These are phyloP conservation scores for Sinopyrophorus schimmeli DNA, from an alignment of 2,888 invertebrate species.

Conservation along the genomic window DNA sequence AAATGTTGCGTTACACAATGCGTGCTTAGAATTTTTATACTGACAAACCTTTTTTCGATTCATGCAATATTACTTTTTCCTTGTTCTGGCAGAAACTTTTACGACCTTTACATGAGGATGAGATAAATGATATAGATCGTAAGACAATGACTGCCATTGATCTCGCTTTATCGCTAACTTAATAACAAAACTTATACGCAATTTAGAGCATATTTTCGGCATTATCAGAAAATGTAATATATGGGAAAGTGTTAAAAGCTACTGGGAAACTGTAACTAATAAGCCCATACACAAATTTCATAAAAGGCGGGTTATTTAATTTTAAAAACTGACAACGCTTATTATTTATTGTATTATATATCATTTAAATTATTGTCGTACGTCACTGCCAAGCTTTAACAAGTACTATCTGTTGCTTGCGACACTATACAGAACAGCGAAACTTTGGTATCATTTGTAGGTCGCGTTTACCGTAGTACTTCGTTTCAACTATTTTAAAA, in stretches of 20 bases:
- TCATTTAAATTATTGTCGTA: slow-evolving; percentile 45
- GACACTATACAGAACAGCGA: slow-evolving; percentile 8
- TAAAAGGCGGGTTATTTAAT: slow-evolving; percentile 37
- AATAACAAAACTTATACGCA: slow-evolving; percentile 9
- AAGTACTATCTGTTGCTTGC: slow-evolving; percentile 36
- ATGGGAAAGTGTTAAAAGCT: slow-evolving; percentile 13
- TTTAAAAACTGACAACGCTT: slow-evolving; percentile 46
- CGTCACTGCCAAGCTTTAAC: slow-evolving; percentile 43
- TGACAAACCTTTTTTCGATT: too few species aligned
- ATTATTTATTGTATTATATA: slow-evolving; percentile 48
- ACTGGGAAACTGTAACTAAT: slow-evolving; percentile 14
- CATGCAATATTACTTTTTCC: too few species aligned
- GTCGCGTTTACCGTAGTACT: too few species aligned
- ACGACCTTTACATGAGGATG: too few species aligned
- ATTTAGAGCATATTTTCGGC: slow-evolving; percentile 10
- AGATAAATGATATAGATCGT: too few species aligned
- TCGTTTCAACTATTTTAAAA: too few species aligned
- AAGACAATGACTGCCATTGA: not conserved
- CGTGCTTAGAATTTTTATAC: too few species aligned
- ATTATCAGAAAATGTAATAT: slow-evolving; percentile 15
- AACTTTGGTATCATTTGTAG: slow-evolving; percentile 14
- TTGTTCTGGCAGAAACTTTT: too few species aligned
- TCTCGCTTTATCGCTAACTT: not conserved
- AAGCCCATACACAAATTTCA: slow-evolving; percentile 17
- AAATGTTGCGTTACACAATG: too few species aligned